phyloP scores from a whole-genome alignment of 2,797 vertebrate genomes.

The Dicrostonyx torquatus region DNA sequence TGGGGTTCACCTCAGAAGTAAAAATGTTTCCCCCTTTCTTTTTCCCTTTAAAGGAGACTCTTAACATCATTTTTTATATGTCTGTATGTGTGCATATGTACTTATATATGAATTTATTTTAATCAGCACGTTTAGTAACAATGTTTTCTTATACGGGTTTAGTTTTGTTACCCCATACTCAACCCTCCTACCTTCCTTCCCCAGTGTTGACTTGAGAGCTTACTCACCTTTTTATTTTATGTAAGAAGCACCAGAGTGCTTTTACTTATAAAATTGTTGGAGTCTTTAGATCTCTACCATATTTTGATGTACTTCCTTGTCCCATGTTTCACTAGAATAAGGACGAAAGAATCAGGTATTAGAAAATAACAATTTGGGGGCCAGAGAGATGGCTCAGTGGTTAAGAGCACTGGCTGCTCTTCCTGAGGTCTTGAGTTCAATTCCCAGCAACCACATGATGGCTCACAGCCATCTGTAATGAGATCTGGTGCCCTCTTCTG shows the following conservation, averaged over 20 bases:
- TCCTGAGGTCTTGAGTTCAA: too few relatives aligned
- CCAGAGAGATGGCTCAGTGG: too few relatives aligned
- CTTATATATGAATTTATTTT: not conserved
- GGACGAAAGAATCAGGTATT: not conserved
- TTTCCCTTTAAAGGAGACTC: not conserved
- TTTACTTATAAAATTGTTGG: slow-evolving; percentile 33
- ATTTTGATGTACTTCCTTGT: slow-evolving; percentile 3
- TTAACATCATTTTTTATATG: not conserved
- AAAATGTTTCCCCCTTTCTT: not conserved
- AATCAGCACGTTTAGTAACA: not conserved
- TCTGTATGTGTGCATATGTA: not conserved
- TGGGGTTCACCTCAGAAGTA: not conserved
- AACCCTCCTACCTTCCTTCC: not conserved
- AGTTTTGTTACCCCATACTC: not conserved
- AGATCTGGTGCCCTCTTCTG: too few relatives aligned
- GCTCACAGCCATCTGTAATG: too few relatives aligned
- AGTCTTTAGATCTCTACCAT: not conserved
- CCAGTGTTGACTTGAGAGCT: not conserved
- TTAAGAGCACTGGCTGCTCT: too few relatives aligned
- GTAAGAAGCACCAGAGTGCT: not conserved
- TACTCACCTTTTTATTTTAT: not conserved
- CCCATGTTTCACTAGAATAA: not conserved
- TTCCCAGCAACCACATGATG: too few relatives aligned
- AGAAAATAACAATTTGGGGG: not conserved
- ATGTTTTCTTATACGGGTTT: not conserved